phyloP scores from a whole-genome alignment of 2,888 invertebrate species.

The Heterodera filipjevi region DNA sequence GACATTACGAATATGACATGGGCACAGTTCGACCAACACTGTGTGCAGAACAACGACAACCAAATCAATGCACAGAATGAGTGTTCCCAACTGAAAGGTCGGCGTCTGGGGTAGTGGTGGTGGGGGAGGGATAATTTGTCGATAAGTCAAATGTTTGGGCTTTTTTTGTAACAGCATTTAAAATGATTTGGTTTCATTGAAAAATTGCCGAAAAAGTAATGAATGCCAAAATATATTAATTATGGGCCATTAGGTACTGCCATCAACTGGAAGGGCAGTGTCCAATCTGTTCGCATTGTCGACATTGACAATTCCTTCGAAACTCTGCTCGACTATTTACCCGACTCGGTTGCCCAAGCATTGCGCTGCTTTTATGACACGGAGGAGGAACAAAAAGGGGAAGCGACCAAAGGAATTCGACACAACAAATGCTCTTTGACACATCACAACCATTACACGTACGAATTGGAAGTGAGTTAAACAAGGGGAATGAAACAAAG shows the following conservation, averaged over 20 bases:
- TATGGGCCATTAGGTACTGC: conserved; percentile 42
- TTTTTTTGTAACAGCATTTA: no score
- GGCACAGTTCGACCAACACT: conserved; percentile 53
- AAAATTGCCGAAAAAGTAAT: no score
- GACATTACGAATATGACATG: conserved; percentile 60
- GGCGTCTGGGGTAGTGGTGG: background rate
- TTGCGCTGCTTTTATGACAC: conserved; percentile 60
- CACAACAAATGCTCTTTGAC: conserved; percentile 52
- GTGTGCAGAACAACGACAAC: conserved; percentile 45
- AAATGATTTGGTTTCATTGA: no score
- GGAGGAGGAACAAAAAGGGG: conserved; percentile 37
- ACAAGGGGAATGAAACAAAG: background rate
- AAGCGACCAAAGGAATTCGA: conserved; percentile 27
- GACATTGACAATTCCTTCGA: conserved; percentile 59
- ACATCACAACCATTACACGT: conserved; percentile 55
- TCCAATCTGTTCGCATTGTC: conserved; percentile 53
- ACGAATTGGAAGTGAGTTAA: conserved; percentile 44
- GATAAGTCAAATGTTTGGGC: background rate
- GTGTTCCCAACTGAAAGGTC: conserved; percentile 56
- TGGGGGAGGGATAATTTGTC: background rate
- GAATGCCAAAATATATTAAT: background rate
- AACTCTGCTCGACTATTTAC: conserved; percentile 56
- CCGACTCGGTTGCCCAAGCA: conserved; percentile 53
- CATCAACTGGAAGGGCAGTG: conserved; percentile 54
- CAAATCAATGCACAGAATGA: conserved; percentile 44